These are phyloP conservation scores for Phlogophora meticulosa DNA, from an alignment of 2,888 invertebrate genomes.

Conservation along the genomic window DNA sequence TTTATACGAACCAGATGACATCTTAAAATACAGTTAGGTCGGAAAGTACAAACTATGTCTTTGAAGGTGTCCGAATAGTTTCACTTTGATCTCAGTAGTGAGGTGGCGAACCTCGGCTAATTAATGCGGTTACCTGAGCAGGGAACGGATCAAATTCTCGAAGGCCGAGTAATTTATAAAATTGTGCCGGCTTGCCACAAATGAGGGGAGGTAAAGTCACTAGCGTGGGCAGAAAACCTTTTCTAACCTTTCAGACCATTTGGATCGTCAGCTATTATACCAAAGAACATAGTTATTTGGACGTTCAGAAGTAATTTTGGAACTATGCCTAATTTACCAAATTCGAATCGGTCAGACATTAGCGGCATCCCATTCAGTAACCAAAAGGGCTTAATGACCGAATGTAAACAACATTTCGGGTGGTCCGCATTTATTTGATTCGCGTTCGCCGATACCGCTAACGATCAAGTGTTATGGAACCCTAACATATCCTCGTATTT, in stretches of 20 bases:
- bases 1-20: neutral
- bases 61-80: conserved; percentile 46
- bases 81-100: conserved; percentile 54
- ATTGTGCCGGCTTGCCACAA: conserved; percentile 50
- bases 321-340: conserved; percentile 45
- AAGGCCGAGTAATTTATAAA: conserved; percentile 61
- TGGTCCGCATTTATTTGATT: conserved; percentile 46
- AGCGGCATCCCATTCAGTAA: conserved; percentile 32
- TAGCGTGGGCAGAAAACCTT: conserved; percentile 46
- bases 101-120: conserved; percentile 40
- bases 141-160: conserved; percentile 61
- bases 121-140: conserved; percentile 58
- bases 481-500: conserved; percentile 50
- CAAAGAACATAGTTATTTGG: conserved; percentile 30
- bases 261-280: conserved; percentile 31
- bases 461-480: conserved; percentile 47
- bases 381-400: conserved; percentile 52
- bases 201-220: conserved; percentile 38
- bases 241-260: conserved; percentile 35
- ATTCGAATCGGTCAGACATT: conserved; percentile 38
- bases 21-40: conserved; percentile 12
- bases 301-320: conserved; percentile 20
- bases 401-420: conserved; percentile 49
- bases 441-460: conserved; percentile 32
- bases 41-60: neutral